These are phyloP conservation scores for Blomia tropicalis DNA, from an alignment of 2,888 invertebrate genomes.

Conservation along the genomic window DNA sequence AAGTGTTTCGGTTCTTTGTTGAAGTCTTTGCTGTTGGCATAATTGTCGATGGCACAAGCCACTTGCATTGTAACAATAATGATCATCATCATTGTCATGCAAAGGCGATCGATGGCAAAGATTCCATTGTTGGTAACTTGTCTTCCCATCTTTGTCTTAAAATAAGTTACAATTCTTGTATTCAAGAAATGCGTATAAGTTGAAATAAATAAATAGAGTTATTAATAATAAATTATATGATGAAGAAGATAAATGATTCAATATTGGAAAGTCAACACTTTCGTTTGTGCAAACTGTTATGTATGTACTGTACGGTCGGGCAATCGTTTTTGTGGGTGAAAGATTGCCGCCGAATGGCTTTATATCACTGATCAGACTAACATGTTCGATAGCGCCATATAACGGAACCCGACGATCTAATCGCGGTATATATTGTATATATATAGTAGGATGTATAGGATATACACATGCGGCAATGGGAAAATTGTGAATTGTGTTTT, in stretches of 20 bases:
- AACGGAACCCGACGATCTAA: slow-evolving; percentile 11
- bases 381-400: background rate
- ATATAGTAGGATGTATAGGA: background rate
- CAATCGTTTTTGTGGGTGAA: background rate
- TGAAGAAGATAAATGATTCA: too few relatives aligned
- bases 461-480: background rate
- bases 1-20: too few relatives aligned
- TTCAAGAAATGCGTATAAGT: background rate
- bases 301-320: too few relatives aligned
- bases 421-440: background rate
- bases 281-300: too few relatives aligned
- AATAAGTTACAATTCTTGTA: background rate
- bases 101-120: background rate
- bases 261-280: too few relatives aligned
- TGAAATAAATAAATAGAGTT: background rate
- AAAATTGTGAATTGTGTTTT: background rate
- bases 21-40: background rate
- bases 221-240: too few relatives aligned
- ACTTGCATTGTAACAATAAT: background rate
- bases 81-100: background rate
- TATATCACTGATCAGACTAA: background rate
- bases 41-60: background rate
- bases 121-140: slow-evolving; percentile 1
- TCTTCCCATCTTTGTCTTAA: background rate
- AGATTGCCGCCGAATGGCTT: background rate